Base-by-base conservation (phyloP, 2,797 vertebrate genomes). In the Leptoclinus maculatus region DNA sequence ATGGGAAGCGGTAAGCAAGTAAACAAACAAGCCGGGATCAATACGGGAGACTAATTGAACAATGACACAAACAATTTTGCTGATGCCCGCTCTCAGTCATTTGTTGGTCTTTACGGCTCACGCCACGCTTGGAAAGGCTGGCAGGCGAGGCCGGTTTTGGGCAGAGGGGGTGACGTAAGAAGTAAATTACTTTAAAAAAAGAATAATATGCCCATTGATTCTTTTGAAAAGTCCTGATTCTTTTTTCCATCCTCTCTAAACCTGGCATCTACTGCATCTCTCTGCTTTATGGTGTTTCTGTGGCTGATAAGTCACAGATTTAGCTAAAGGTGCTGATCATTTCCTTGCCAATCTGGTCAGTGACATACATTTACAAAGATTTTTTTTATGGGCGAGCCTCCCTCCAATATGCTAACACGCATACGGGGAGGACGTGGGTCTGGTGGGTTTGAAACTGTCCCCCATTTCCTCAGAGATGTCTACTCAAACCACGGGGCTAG, bases 401-500 rank as follows among this genome's bases (percentile, higher is more conserved):
- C 79, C 47, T 51, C 60, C 2, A 29, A 25, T 34, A 34, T 12
- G 65, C 85, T 51, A 60, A 79, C 76, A 66, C 70, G 36, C 69
- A 57, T 16, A 39, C 8, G 56, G 39, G 58, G 73, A 53, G 69
- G 72, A 84, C 70, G 51, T 47, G 64, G 62, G 32, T 75, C 85
- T 82, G 21, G 4, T 62, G 60, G 81, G 62, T 78, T 90, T 89
- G 62, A 87, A 86, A 70, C 73, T 59, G 59, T 81, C 84, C 85
- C 86, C 74, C 29, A 34, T 66, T 91, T 84, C 65, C 72, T 87
- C 88, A 83, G 90, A 89, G 91, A 93, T 91, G 89, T 91, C 91
- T 89, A 85, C 83, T 90, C 85, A 92, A 79, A 90, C 91, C 88
- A 91, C 85, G 93, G 90, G 95, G 89, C 93, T 90, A 74, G 86